Evolutionary conservation across 1,140 invertebrate genomes (phyloP).

Genomic region (Acromyrmex echinatior): DNA sequence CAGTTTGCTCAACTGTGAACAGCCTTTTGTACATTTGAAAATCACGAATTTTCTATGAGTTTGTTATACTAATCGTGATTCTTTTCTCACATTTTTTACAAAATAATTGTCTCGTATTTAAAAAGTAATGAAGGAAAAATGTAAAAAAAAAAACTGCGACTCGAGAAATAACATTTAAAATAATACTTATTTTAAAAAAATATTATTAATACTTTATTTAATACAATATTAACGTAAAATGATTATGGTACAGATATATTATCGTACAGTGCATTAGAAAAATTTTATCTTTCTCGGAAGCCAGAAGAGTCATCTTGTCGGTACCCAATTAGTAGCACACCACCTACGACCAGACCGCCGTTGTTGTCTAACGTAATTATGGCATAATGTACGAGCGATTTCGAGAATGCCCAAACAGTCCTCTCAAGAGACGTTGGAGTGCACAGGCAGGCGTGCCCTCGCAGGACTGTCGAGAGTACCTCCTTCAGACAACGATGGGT

Average conservation of each 20-base stretch:
- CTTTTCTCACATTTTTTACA: background rate
- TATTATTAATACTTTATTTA: background rate
- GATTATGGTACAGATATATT: background rate
- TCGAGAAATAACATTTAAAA: background rate
- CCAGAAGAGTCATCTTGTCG: background rate
- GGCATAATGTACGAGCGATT: slow-evolving; percentile 66
- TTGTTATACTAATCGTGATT: background rate
- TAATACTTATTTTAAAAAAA: background rate
- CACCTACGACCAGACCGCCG: slow-evolving; percentile 60
- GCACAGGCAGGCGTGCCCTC: slow-evolving; percentile 69
- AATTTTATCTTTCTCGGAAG: background rate
- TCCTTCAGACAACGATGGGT: slow-evolving; percentile 50
- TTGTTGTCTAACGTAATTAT: slow-evolving; percentile 70
- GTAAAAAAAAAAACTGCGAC: too few relatives aligned
- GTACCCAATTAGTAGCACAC: slow-evolving; percentile 58
- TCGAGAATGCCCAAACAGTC: slow-evolving; percentile 66
- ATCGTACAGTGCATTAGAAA: background rate
- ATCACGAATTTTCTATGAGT: background rate
- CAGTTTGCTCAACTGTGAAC: slow-evolving; percentile 6
- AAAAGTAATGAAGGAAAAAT: background rate
- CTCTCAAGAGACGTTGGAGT: slow-evolving; percentile 60
- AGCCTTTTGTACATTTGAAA: background rate
- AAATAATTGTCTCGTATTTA: background rate
- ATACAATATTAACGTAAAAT: background rate
- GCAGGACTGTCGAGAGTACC: slow-evolving; percentile 66